Percentiles rank a stretch among this genome's conserved stretches.
These are phyloP conservation scores for Notarius quadriscutis DNA, from an alignment of 2,113 vertebrate genomes.

Conservation along the genomic window DNA sequence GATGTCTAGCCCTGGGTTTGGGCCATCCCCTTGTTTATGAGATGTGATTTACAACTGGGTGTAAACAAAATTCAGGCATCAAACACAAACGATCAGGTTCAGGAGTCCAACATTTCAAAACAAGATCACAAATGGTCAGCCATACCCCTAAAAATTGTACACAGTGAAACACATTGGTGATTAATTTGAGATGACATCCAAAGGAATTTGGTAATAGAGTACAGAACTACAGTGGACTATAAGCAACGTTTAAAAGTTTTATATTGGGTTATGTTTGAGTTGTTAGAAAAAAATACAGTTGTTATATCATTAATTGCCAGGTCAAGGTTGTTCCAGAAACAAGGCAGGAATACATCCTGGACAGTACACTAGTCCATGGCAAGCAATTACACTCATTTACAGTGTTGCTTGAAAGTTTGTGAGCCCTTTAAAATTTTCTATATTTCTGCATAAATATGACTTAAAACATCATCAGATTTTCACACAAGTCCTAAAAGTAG, in stretches of 20 bases:
- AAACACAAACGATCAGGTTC: conserved; percentile 2
- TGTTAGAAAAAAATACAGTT: not conserved
- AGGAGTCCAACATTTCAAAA: conserved; percentile 27
- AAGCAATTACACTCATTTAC: not conserved
- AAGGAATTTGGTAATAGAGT: not conserved
- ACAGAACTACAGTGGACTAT: not conserved
- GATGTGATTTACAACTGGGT: conserved; percentile 36
- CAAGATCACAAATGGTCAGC: conserved; percentile 32
- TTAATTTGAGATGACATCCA: not conserved
- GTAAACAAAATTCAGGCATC: conserved; percentile 21
- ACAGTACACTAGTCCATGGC: not conserved
- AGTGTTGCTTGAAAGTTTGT: not conserved
- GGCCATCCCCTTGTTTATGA: conserved; percentile 52
- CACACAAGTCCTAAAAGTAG: too few relatives aligned
- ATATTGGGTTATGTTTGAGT: not conserved
- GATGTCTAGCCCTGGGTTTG: conserved; percentile 62
- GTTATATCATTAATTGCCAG: not conserved
- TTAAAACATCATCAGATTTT: too few relatives aligned
- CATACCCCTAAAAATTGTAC: conserved; percentile 20
- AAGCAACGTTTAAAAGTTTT: not conserved
- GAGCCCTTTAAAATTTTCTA: not conserved
- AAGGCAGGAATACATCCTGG: not conserved
- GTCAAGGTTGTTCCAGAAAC: not conserved
- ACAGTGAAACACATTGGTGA: conserved; percentile 15
- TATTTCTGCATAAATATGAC: too few relatives aligned